phyloP scores from a whole-genome alignment of 2,113 vertebrate species.

The Macquaria ambigua region DNA sequence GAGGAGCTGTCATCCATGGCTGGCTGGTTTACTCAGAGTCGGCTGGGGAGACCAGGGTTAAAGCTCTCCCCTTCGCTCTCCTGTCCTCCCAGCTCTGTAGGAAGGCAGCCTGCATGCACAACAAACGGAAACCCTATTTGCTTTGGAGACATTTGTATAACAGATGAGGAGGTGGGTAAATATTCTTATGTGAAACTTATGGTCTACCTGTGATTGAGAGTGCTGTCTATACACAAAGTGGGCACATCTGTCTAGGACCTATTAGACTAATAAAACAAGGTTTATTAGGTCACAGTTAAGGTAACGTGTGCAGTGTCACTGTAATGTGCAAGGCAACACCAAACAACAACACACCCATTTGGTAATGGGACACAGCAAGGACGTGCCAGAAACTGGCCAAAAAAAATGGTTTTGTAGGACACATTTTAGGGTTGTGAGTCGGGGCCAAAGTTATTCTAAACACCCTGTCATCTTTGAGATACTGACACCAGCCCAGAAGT shows the following conservation, averaged over 20 bases:
- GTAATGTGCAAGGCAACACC: background rate
- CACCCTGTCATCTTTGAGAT: background rate
- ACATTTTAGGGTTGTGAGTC: background rate
- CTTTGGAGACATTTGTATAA: background rate
- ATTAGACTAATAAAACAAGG: background rate
- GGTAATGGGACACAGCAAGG: background rate
- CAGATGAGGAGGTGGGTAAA: background rate
- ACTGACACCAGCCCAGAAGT: background rate
- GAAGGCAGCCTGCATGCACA: conserved; percentile 27
- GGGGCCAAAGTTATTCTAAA: background rate
- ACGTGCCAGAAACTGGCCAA: background rate
- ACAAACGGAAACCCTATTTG: background rate
- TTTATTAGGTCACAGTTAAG: background rate
- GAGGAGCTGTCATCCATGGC: conserved; percentile 93
- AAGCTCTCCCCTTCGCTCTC: conserved; percentile 68
- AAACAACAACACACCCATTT: background rate
- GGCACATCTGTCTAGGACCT: background rate
- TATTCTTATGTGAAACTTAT: background rate
- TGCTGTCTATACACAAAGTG: background rate
- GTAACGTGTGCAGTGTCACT: background rate
- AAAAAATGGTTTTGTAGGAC: background rate
- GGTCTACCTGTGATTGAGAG: too few species aligned
- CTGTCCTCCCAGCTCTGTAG: conserved; percentile 40
- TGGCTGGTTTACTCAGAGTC: conserved; percentile 64
- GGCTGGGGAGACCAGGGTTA: conserved; percentile 70